These are phyloP conservation scores for Ophraella communa DNA, from an alignment of 2,888 invertebrate species.

Conservation along the genomic window DNA sequence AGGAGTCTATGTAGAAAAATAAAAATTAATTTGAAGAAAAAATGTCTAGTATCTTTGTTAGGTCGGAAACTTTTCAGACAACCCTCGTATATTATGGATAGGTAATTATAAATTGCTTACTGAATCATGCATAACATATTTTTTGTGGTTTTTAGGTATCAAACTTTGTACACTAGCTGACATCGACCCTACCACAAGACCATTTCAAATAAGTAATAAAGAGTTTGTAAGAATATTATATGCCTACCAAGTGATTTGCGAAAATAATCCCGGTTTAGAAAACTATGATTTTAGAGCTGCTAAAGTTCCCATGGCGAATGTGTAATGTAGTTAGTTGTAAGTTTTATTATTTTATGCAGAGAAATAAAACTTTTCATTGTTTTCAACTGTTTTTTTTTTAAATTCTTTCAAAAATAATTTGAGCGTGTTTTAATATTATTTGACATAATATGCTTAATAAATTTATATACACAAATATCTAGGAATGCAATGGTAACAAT, in stretches of 20 bases:
- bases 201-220: slow-evolving; percentile 77
- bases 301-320: slow-evolving; percentile 34
- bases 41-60: too few species aligned
- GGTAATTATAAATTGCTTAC: too few species aligned
- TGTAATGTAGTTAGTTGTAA: background rate
- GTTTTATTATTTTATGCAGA: background rate
- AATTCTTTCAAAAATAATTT: too few species aligned
- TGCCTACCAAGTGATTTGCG: slow-evolving; percentile 77
- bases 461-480: too few species aligned
- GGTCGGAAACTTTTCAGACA: too few species aligned
- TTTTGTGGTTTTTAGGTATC: slow-evolving; percentile 38
- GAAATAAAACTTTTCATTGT: background rate
- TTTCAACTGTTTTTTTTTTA: background rate
- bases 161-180: slow-evolving; percentile 76
- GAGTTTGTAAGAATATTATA: slow-evolving; percentile 80
- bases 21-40: too few species aligned
- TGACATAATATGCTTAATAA: too few species aligned
- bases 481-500: too few species aligned
- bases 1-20: too few species aligned
- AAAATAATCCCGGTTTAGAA: slow-evolving; percentile 69
- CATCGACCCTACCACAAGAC: slow-evolving; percentile 71
- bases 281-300: slow-evolving; percentile 73
- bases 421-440: too few species aligned
- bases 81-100: too few species aligned
- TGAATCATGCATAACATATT: background rate